Conservation (phyloP, 2,113 vertebrate genomes). For the Hydrochoerus hydrochaeris region DNA sequence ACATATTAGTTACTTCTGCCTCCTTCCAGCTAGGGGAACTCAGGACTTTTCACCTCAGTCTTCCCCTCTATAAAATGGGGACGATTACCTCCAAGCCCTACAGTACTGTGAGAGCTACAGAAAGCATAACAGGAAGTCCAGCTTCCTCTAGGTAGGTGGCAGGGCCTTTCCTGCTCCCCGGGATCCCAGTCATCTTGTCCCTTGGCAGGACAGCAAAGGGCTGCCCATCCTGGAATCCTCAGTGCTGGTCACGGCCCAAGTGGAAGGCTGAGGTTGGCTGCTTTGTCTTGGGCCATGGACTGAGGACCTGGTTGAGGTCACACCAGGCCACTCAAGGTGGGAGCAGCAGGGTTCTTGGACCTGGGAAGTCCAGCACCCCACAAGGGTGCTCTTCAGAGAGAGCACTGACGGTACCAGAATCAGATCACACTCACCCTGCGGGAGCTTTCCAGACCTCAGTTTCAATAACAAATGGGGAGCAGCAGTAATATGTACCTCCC, state of each 20-base stretch:
- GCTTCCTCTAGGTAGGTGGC: not conserved
- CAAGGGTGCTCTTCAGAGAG: accelerated
- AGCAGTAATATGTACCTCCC: not conserved
- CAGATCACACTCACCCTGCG: not conserved
- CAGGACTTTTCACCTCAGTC: not conserved
- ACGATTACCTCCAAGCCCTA: not conserved
- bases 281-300: not conserved
- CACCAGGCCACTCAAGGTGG: no score
- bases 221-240: not conserved
- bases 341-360: accelerated
- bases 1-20: not conserved
- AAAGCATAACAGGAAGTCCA: not conserved
- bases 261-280: not conserved
- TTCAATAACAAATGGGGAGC: not conserved
- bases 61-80: not conserved
- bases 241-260: not conserved
- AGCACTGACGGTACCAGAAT: accelerated
- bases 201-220: not conserved
- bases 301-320: not conserved
- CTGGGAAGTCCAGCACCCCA: no score
- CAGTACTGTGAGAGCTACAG: not conserved
- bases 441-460: not conserved
- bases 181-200: not conserved
- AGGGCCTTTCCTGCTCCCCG: not conserved
- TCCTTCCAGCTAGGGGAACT: not conserved